Evolutionary conservation across 2,113 vertebrate species (phyloP).

Genomic region (Poeciliopsis prolifica): DNA sequence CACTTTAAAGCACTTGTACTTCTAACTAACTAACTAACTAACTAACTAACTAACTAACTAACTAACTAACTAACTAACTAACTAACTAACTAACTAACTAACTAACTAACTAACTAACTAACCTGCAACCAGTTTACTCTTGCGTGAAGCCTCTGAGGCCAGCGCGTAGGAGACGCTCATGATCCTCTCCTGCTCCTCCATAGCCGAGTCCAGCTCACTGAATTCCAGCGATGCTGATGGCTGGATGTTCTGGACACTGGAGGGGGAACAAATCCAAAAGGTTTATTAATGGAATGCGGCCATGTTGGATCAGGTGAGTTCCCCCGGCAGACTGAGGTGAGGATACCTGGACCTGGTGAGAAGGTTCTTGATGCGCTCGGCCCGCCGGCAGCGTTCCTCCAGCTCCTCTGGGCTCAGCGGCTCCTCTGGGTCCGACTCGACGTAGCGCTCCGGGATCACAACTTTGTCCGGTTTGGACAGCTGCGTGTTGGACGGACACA

Average conservation of each 20-base stretch:
- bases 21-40: too few relatives aligned
- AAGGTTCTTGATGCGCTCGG: constrained; percentile 90
- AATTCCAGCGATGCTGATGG: constrained; percentile 76
- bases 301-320: neutral
- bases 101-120: constrained; percentile 29
- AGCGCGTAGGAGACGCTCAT: constrained; percentile 90
- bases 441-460: constrained; percentile 90
- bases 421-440: constrained; percentile 90
- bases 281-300: neutral
- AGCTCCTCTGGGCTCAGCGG: constrained; percentile 87
- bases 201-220: constrained; percentile 83
- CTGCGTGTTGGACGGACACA: constrained; percentile 64
- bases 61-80: constrained; percentile 72
- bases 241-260: constrained; percentile 85
- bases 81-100: too few relatives aligned
- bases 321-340: neutral
- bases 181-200: constrained; percentile 92
- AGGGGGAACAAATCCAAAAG: neutral
- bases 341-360: constrained; percentile 89
- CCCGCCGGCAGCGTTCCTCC: constrained; percentile 84
- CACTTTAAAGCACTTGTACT: too few relatives aligned
- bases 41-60: too few relatives aligned
- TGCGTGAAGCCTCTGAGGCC: constrained; percentile 92
- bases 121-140: constrained; percentile 95
- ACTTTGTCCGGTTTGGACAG: constrained; percentile 90